Evolutionary conservation across 2,113 vertebrate genomes (phyloP).

Genomic region (Xiphophorus maculatus): DNA sequence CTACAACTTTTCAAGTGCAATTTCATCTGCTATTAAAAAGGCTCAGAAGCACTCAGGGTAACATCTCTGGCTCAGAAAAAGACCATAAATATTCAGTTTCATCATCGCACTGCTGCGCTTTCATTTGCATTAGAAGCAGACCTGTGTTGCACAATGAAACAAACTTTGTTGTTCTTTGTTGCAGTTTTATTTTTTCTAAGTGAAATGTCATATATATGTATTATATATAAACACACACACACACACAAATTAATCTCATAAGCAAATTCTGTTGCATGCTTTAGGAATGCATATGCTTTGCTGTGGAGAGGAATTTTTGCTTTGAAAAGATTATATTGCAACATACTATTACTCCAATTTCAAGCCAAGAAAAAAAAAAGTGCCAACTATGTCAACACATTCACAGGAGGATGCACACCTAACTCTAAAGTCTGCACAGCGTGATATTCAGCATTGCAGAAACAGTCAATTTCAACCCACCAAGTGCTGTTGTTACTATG

Average conservation of each 20-base stretch:
- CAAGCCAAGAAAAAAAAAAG: constrained; percentile 19
- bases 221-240: no score
- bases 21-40: constrained; percentile 58
- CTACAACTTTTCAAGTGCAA: constrained; percentile 68
- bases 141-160: constrained; percentile 22
- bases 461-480: constrained; percentile 31
- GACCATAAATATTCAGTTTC: constrained; percentile 65
- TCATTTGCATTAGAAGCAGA: constrained; percentile 55
- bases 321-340: constrained; percentile 14
- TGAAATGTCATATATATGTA: no score
- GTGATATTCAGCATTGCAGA: constrained; percentile 29
- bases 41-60: constrained; percentile 38
- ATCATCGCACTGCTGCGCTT: constrained; percentile 47
- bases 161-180: constrained; percentile 24
- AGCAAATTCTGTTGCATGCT: background rate
- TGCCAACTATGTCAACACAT: constrained; percentile 36
- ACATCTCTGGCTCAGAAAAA: constrained; percentile 38
- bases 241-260: constrained; percentile 1
- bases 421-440: constrained; percentile 13
- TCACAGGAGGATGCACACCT: constrained; percentile 15
- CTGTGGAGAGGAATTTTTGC: background rate
- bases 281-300: constrained; percentile 9
- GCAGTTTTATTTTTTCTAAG: constrained; percentile 10
- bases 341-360: constrained; percentile 25
- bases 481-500: background rate